phyloP scores from a whole-genome alignment of 2,888 invertebrate species.

The Phaedon cochleariae region DNA sequence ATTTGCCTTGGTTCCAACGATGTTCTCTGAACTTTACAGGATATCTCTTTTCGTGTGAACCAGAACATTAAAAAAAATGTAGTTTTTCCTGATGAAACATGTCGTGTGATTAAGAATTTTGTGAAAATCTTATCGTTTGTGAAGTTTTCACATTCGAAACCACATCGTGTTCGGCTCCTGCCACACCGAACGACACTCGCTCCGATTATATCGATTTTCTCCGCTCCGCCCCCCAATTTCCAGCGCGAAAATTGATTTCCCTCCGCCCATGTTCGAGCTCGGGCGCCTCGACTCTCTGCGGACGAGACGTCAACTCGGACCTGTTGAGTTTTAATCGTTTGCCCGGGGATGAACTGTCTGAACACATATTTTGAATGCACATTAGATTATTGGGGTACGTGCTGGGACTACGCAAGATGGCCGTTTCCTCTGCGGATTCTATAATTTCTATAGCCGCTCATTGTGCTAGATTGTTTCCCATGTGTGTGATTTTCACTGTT shows the following conservation, averaged over 20 bases:
- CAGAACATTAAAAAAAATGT: too few species aligned
- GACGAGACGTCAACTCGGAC: slow-evolving; percentile 32
- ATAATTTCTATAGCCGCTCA: too few species aligned
- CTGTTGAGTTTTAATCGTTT: slow-evolving; percentile 47
- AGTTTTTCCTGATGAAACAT: too few species aligned
- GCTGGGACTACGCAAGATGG: background rate
- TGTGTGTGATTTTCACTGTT: too few species aligned
- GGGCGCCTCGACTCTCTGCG: slow-evolving; percentile 18
- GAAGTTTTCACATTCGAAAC: too few species aligned
- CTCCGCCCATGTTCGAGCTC: slow-evolving; percentile 15
- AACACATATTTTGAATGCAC: slow-evolving; percentile 45
- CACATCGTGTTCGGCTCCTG: background rate
- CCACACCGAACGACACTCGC: background rate
- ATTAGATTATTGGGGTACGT: slow-evolving; percentile 35
- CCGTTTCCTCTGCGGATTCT: background rate
- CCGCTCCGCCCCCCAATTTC: slow-evolving; percentile 4
- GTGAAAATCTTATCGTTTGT: too few species aligned
- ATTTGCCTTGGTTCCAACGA: too few species aligned
- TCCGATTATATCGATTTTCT: background rate
- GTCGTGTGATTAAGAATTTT: too few species aligned
- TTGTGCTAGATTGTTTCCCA: too few species aligned
- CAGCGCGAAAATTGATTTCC: slow-evolving; percentile 9
- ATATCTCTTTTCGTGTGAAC: too few species aligned
- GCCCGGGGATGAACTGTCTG: slow-evolving; percentile 35
- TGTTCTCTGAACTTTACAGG: too few species aligned